A percentile compares a stretch with the other conserved stretches of the same genome.
Evolutionary conservation across 2,797 vertebrate species (phyloP).

Genomic region (Fringilla coelebs): DNA sequence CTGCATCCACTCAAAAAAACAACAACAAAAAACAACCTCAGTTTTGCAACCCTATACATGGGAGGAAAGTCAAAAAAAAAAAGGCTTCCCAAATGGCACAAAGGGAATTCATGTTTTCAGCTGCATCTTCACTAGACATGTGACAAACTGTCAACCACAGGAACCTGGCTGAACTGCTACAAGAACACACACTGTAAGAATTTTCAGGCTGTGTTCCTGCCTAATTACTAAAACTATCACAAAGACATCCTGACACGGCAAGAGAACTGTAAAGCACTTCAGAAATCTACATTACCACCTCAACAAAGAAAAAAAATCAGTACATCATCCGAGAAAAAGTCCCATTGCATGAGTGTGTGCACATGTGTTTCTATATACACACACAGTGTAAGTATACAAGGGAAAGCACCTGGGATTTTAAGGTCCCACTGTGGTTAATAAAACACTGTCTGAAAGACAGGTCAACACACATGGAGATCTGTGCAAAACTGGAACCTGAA

Average conservation of each 20-base stretch:
- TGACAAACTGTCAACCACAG: background rate
- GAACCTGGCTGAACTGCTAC: background rate
- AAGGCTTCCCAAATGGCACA: background rate
- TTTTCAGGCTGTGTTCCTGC: background rate
- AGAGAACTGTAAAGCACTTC: background rate
- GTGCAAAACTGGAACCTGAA: background rate
- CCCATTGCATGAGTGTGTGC: rapidly evolving
- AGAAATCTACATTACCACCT: background rate
- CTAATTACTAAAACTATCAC: background rate
- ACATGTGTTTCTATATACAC: rapidly evolving
- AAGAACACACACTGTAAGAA: background rate
- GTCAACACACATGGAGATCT: background rate
- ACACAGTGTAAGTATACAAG: background rate
- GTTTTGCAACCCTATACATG: background rate
- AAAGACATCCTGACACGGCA: background rate
- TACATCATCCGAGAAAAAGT: background rate
- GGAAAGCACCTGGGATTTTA: background rate
- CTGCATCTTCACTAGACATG: background rate
- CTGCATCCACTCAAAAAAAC: background rate
- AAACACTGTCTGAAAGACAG: background rate
- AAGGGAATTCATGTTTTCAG: background rate
- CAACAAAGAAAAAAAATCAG: background rate
- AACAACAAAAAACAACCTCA: rapidly evolving
- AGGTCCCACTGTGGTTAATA: background rate
- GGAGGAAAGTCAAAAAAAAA: background rate